These are phyloP conservation scores for Nephrotoma appendiculata DNA, from an alignment of 2,888 invertebrate genomes.

Conservation along the genomic window DNA sequence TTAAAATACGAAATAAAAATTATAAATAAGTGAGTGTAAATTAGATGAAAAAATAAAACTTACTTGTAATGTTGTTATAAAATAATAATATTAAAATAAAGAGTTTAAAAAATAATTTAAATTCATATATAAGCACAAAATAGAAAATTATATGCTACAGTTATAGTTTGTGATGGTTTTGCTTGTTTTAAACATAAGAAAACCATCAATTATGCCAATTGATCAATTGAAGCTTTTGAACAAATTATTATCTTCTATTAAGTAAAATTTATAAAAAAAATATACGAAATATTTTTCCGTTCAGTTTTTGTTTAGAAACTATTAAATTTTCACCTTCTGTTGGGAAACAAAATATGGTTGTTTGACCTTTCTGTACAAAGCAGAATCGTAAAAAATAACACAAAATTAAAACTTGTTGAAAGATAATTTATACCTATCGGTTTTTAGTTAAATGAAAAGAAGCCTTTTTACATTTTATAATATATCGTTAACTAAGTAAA, in stretches of 20 bases:
- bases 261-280: neutral
- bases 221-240: neutral
- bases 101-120: neutral
- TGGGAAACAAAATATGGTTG: neutral
- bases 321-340: neutral
- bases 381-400: neutral
- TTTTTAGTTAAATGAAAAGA: neutral
- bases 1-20: neutral
- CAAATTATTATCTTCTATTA: neutral
- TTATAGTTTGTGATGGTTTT: neutral
- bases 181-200: neutral
- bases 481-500: neutral
- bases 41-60: neutral
- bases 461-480: neutral
- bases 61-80: neutral
- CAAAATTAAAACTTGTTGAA: neutral
- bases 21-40: conserved; percentile 2
- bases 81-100: neutral
- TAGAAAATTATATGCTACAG: neutral
- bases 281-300: neutral
- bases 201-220: neutral
- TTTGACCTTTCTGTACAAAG: neutral
- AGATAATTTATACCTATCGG: neutral
- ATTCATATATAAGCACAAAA: neutral
- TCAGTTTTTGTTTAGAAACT: neutral